Evolutionary conservation across 2,113 vertebrate species (phyloP).

Genomic region (Murina feae): DNA sequence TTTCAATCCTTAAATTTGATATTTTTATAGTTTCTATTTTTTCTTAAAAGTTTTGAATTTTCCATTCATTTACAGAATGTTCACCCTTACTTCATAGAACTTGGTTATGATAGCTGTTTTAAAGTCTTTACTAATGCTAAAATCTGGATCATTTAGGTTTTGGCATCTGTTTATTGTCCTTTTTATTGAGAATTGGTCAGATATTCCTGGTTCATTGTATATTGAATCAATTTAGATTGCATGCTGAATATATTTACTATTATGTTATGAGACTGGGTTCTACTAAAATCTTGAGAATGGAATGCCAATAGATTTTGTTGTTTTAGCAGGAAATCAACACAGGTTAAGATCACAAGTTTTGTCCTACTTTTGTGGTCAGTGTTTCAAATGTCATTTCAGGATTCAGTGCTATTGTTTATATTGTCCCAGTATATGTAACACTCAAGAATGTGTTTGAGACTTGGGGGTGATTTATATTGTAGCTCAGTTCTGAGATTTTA

Average conservation of each 20-base stretch:
- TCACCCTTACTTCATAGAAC: slow-evolving; percentile 20
- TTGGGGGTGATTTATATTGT: background rate
- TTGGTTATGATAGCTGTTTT: background rate
- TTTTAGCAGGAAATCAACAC: background rate
- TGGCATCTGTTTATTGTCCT: background rate
- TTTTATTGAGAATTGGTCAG: background rate
- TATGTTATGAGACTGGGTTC: background rate
- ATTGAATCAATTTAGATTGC: background rate
- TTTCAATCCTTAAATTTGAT: slow-evolving; percentile 15
- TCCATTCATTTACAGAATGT: slow-evolving; percentile 23
- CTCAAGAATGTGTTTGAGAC: background rate
- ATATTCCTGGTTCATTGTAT: background rate
- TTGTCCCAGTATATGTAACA: background rate
- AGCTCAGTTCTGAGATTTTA: background rate
- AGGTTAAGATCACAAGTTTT: background rate
- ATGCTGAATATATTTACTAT: background rate
- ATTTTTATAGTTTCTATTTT: background rate
- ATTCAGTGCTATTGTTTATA: background rate
- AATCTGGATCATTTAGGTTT: background rate
- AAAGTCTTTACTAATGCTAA: slow-evolving; percentile 13
- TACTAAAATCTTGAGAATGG: background rate
- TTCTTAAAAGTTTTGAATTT: background rate
- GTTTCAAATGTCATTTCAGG: slow-evolving; percentile 18
- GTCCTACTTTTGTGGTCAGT: background rate
- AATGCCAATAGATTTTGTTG: slow-evolving; percentile 8